Evolutionary conservation across 2,888 invertebrate species (phyloP).

Genomic region (Perdita meconis): DNA sequence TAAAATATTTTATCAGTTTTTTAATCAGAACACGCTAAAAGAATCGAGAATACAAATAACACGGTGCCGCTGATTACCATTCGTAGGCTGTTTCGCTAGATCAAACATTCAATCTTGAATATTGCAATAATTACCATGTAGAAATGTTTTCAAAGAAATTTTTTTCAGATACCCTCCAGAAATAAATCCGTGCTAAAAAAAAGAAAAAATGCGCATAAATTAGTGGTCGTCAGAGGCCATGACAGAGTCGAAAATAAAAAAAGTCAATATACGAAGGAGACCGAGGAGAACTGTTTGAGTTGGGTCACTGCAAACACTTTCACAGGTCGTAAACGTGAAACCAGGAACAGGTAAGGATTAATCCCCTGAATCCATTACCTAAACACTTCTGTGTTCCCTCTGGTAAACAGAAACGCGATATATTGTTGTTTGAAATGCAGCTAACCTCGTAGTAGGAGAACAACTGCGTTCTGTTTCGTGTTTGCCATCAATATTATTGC

Average conservation of each 20-base stretch:
- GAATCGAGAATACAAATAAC: no score
- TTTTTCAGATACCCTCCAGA: neutral
- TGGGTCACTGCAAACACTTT: slow-evolving; percentile 40
- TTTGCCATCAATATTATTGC: no score
- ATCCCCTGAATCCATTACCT: slow-evolving; percentile 53
- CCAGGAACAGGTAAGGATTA: slow-evolving; percentile 38
- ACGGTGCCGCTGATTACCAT: no score
- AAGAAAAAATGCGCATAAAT: slow-evolving; percentile 2
- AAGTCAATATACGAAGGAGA: slow-evolving; percentile 13
- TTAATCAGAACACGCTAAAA: no score
- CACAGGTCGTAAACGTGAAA: slow-evolving; percentile 35
- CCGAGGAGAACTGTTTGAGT: slow-evolving; percentile 33
- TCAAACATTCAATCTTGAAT: neutral
- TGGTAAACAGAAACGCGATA: slow-evolving; percentile 51
- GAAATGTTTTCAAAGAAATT: neutral
- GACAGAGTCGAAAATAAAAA: slow-evolving; percentile 8
- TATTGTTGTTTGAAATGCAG: slow-evolving; percentile 28
- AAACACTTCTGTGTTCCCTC: slow-evolving; percentile 51
- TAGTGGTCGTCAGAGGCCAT: neutral
- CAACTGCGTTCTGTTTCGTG: neutral
- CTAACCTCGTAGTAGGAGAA: neutral
- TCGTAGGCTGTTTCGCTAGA: neutral
- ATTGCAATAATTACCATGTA: neutral
- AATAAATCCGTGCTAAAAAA: neutral
- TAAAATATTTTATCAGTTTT: no score